Percentiles rank a stretch among this genome's conserved stretches.
Conservation (phyloP, 2,113 vertebrate species). For the Oncorhynchus mykiss region DNA sequence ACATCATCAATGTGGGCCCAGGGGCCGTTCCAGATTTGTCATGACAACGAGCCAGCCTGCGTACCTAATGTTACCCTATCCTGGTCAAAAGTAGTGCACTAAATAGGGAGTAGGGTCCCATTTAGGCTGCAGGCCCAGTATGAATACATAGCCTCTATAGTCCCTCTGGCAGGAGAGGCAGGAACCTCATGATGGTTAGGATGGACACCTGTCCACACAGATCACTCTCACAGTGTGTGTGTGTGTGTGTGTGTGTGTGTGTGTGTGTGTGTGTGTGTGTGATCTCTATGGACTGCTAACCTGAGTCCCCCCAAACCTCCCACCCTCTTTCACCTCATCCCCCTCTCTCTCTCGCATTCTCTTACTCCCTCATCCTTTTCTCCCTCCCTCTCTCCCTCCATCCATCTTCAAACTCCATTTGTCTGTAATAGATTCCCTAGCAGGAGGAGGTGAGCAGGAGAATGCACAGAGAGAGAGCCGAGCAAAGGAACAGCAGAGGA, state of each 20-base stretch:
- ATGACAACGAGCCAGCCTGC: background rate
- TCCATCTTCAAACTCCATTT: background rate
- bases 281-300: background rate
- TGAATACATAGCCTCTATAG: too few relatives aligned
- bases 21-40: background rate
- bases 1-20: background rate
- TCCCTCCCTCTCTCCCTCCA: background rate
- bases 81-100: too few relatives aligned
- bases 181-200: background rate
- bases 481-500: background rate
- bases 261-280: constrained; percentile 8
- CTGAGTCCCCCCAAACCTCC: background rate
- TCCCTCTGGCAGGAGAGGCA: too few relatives aligned
- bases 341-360: background rate
- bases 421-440: background rate
- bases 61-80: too few relatives aligned
- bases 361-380: background rate
- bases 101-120: too few relatives aligned
- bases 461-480: background rate
- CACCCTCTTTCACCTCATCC: background rate
- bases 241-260: constrained; percentile 1
- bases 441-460: background rate
- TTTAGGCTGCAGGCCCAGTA: too few relatives aligned
- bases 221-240: background rate
- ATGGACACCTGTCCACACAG: background rate